Percentiles rank a stretch among this genome's conserved stretches.
Conservation (phyloP, 2,113 vertebrate genomes). For the Chauna torquata region DNA sequence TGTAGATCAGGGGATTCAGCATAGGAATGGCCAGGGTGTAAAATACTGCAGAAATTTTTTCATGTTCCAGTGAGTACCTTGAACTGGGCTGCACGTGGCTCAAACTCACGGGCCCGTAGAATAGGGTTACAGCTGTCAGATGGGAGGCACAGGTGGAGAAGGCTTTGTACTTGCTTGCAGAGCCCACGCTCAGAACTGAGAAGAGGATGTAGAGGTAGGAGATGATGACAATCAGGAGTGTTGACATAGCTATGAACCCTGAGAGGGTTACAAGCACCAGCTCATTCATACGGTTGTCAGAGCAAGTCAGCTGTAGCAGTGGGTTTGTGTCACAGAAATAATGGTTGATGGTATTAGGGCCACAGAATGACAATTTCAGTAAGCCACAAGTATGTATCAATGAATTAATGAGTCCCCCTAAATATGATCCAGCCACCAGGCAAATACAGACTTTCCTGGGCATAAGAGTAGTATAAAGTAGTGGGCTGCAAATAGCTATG, state of each 20-base stretch:
- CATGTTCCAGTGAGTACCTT: not conserved
- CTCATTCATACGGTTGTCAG: conserved; percentile 29
- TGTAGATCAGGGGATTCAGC: conserved; percentile 62
- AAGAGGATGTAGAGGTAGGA: conserved; percentile 38
- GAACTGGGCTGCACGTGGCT: conserved; percentile 35
- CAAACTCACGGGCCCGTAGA: conserved; percentile 42
- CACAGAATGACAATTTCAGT: conserved; percentile 18
- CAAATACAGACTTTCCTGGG: not conserved
- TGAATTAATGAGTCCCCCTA: not conserved
- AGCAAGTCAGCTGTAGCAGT: conserved; percentile 51
- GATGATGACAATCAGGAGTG: not conserved
- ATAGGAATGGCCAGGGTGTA: conserved; percentile 57
- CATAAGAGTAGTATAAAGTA: not conserved
- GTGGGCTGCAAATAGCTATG: not conserved
- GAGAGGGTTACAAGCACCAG: not conserved
- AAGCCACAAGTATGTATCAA: conserved; percentile 34
- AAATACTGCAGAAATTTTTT: conserved; percentile 45
- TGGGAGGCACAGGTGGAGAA: conserved; percentile 63
- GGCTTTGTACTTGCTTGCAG: not conserved
- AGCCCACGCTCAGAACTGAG: conserved; percentile 26
- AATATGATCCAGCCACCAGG: not conserved
- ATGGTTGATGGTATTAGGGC: conserved; percentile 22
- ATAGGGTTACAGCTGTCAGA: conserved; percentile 36
- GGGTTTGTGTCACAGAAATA: conserved; percentile 67
- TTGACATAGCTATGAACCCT: not conserved